Base-by-base conservation (phyloP, 2,888 invertebrate genomes). In the Tiliacea citrago region DNA sequence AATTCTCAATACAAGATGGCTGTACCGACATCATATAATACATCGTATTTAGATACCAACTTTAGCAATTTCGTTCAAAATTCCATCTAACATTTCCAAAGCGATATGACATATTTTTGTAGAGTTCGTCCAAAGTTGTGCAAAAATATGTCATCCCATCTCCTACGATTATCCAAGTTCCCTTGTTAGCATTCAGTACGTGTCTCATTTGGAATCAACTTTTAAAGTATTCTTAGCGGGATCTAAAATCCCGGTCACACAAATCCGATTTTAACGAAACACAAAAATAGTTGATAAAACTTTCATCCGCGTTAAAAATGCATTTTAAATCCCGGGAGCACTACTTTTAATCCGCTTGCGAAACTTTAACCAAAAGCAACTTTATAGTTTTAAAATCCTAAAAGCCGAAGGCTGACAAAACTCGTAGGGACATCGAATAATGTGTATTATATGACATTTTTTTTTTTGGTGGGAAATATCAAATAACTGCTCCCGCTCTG, bases 341-440 rank as follows among this genome's bases (percentile, higher is more conserved):
- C 81, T 91, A 92, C 92, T 93, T 92, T 93, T 92, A 94, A 94
- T 93, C 94, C 93, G 90, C 91, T 91, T 88, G 81, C 88, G 73
- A 90, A 92, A 93, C 90, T 93, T 90, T 82, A 79, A 79, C 79
- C 77, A 82, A 89, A 88, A 88, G 85, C 86, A 88, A 92, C 90
- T 92, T 90, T 87, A 79, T 86, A 88, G 86, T 92, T 87, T 91
- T 86, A 81, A 88, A 93, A 93, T 90, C 92, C 91, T 79, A 76
- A 89, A 93, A 92, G 89, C 93, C 80, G 89, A 88, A 88, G 86
- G 86, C 85, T 87, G 88, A 75, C 75, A 72, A 71, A 88, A 89
- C 68, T 77, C 55, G 57, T 47, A 55, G 61, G 68, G 65, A 68
- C 75, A 79, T 68, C 51, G 29, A 77, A 69, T 65, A 62, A 53